Conservation (phyloP, 1,140 invertebrate species). For the Ericerus pela region DNA sequence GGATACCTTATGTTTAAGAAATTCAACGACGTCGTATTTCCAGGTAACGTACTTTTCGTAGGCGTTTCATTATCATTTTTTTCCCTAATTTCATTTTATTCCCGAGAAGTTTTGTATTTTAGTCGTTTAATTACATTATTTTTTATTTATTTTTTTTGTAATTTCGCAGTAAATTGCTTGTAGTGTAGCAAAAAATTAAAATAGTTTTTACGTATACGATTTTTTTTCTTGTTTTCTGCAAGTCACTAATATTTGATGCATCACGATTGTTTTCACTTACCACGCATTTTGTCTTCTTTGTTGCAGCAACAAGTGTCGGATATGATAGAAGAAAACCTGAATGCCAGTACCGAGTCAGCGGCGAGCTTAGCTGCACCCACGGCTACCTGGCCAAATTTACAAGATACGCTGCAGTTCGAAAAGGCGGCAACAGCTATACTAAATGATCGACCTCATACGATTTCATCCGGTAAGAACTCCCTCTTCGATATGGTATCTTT, state of each 20-base stretch:
- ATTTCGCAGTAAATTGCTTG: too few species aligned
- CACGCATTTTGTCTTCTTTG: neutral
- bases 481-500: slow-evolving; percentile 6
- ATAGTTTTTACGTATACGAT: too few species aligned
- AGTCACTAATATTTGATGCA: too few species aligned
- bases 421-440: slow-evolving; percentile 53
- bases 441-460: slow-evolving; percentile 77
- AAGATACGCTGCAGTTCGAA: slow-evolving; percentile 59
- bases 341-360: neutral
- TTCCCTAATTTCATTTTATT: too few species aligned
- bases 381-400: slow-evolving; percentile 70
- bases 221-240: too few species aligned
- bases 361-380: slow-evolving; percentile 1
- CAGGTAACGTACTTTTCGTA: too few species aligned
- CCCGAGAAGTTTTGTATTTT: too few species aligned
- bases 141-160: too few species aligned
- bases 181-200: neutral
- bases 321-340: slow-evolving; percentile 4
- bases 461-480: slow-evolving; percentile 51
- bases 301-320: slow-evolving; percentile 7
- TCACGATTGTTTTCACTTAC: too few species aligned
- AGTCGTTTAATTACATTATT: too few species aligned
- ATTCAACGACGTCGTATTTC: slow-evolving; percentile 6
- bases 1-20: slow-evolving; percentile 21
- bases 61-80: too few species aligned